phyloP scores from a whole-genome alignment of 2,888 invertebrate genomes.

The Baccha elongata region DNA sequence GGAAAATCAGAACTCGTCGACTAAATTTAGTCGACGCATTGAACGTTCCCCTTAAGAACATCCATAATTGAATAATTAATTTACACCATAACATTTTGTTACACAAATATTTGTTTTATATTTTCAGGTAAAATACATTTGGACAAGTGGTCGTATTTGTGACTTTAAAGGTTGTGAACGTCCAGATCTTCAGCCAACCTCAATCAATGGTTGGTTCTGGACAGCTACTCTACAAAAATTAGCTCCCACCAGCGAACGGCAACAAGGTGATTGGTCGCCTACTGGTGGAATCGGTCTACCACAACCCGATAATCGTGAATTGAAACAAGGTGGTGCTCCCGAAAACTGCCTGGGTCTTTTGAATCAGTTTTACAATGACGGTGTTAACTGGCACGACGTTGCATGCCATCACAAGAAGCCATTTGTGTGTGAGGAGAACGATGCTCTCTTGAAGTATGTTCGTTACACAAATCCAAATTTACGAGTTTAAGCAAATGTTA shows the following conservation, averaged over 20 bases:
- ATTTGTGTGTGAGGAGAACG: constrained; percentile 94
- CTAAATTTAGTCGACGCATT: too few species aligned
- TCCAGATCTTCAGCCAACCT: constrained; percentile 90
- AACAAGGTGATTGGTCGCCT: constrained; percentile 94
- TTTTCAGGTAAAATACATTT: constrained; percentile 91
- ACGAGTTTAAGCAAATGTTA: constrained; percentile 84
- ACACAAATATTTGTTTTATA: constrained; percentile 60
- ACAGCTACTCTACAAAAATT: constrained; percentile 93
- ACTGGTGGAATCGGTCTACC: constrained; percentile 93
- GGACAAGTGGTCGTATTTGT: constrained; percentile 95
- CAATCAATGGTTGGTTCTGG: constrained; percentile 96
- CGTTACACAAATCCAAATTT: constrained; percentile 91
- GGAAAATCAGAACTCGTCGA: too few species aligned
- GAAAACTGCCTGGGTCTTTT: constrained; percentile 93
- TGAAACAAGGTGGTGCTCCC: constrained; percentile 90
- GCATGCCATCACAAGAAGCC: constrained; percentile 95
- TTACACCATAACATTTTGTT: too few species aligned
- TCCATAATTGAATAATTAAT: too few species aligned
- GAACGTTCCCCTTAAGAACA: too few species aligned
- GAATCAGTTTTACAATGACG: constrained; percentile 95
- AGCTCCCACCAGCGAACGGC: constrained; percentile 91
- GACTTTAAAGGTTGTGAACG: constrained; percentile 96
- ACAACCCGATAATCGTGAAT: constrained; percentile 94
- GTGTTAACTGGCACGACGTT: constrained; percentile 95
- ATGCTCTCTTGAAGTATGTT: constrained; percentile 92